Percentiles rank a stretch among this genome's conserved stretches.
Evolutionary conservation across 2,113 vertebrate species (phyloP).

Genomic region (Helogale parvula): DNA sequence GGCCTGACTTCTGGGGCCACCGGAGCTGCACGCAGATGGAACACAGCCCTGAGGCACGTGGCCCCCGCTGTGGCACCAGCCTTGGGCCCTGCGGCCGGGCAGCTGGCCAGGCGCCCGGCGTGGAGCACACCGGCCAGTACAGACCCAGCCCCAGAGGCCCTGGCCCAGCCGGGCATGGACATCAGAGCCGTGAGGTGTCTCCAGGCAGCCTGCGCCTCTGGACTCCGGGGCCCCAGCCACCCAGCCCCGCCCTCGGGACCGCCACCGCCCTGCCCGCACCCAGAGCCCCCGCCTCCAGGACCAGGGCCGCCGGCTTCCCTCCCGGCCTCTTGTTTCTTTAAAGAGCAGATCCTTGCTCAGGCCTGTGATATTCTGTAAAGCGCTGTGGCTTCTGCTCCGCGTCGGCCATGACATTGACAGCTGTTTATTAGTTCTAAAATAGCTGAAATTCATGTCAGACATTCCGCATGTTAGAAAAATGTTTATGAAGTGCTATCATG

Average conservation of each 20-base stretch:
- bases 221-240: rapidly evolving
- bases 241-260: background rate
- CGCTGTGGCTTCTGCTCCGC: constrained; percentile 89
- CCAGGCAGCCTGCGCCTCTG: background rate
- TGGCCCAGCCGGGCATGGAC: rapidly evolving
- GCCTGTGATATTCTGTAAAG: constrained; percentile 95
- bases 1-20: rapidly evolving
- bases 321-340: background rate
- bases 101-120: background rate
- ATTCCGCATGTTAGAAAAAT: constrained; percentile 89
- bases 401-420: constrained; percentile 89
- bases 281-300: background rate
- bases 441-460: constrained; percentile 91
- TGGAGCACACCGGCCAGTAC: rapidly evolving
- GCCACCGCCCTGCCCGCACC: background rate
- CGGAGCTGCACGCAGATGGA: too few species aligned
- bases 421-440: constrained; percentile 97
- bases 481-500: constrained; percentile 92
- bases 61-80: background rate
- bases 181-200: rapidly evolving
- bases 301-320: background rate
- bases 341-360: constrained; percentile 72
- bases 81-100: background rate
- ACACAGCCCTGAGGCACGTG: background rate
- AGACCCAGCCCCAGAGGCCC: background rate